Percentiles rank a stretch among this genome's conserved stretches.
Evolutionary conservation across 2,797 vertebrate species (phyloP).

Genomic region (Sarcophilus harrisii): DNA sequence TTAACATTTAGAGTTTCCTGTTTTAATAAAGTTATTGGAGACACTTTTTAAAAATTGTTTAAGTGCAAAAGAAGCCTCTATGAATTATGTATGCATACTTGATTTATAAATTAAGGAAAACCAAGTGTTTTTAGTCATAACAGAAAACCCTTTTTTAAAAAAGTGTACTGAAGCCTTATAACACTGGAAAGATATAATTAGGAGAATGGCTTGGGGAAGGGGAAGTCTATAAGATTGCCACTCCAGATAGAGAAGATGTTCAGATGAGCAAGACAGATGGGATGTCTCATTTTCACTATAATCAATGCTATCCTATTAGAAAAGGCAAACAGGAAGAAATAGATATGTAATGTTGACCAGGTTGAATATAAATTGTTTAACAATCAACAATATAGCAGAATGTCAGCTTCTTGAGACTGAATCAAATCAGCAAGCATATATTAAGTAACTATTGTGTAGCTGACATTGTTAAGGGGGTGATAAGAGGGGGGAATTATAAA

Average conservation of each 20-base stretch:
- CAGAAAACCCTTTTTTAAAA: conserved; percentile 64
- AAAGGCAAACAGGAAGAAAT: not conserved
- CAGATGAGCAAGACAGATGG: not conserved
- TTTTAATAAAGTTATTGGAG: conserved; percentile 78
- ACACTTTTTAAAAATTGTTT: conserved; percentile 74
- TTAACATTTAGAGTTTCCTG: conserved; percentile 64
- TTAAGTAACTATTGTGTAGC: not conserved
- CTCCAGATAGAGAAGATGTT: not conserved
- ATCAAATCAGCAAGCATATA: not conserved
- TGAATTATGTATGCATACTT: conserved; percentile 80
- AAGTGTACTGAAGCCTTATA: conserved; percentile 47
- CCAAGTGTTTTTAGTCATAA: conserved; percentile 52
- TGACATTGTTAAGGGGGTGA: not conserved
- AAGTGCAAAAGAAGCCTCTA: conserved; percentile 63
- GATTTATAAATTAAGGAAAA: conserved; percentile 78
- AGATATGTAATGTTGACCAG: not conserved
- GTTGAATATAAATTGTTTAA: not conserved
- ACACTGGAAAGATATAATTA: not conserved
- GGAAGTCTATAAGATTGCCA: conserved; percentile 7
- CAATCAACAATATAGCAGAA: not conserved
- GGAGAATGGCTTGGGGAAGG: conserved; percentile 33
- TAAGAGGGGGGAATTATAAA: not conserved
- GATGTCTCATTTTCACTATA: not conserved
- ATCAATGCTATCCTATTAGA: not conserved
- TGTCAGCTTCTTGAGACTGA: not conserved